Evolutionary conservation across 2,797 vertebrate genomes (phyloP).

Genomic region (Spondyliosoma cantharus): DNA sequence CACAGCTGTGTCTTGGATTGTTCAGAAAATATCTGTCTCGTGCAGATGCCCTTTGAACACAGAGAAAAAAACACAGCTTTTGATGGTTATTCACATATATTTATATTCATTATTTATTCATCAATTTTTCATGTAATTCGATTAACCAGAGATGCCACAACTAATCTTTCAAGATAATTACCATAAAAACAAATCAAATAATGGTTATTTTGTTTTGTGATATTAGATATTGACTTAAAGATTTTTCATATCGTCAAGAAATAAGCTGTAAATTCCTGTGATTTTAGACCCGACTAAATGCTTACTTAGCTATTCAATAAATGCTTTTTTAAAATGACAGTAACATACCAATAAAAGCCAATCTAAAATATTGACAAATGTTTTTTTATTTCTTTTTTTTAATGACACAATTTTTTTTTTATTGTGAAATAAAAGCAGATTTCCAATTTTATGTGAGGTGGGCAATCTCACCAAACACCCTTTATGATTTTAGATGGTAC

Average conservation of each 20-base stretch:
- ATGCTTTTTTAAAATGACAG: conserved; percentile 9
- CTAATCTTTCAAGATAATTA: conserved; percentile 12
- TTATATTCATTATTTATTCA: conserved; percentile 10
- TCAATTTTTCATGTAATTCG: not conserved
- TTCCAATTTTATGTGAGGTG: not conserved
- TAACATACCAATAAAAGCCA: not conserved
- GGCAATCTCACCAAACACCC: not conserved
- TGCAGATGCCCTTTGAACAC: not conserved
- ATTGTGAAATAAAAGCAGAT: not conserved
- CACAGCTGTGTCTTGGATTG: conserved; percentile 12
- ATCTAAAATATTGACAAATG: not conserved
- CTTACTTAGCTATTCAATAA: not conserved
- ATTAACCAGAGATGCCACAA: not conserved
- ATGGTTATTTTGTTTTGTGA: not conserved
- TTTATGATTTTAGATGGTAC: conserved; percentile 15
- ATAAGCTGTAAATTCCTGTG: conserved; percentile 10
- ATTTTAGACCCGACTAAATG: not conserved
- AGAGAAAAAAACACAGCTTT: conserved; percentile 2
- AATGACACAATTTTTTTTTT: not conserved
- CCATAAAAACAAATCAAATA: not conserved
- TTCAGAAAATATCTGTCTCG: not conserved
- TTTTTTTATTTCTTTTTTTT: not conserved
- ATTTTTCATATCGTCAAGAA: conserved; percentile 15
- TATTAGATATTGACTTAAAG: not conserved
- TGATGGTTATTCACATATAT: conserved; percentile 16